These are phyloP conservation scores for Pseudopodoces humilis DNA, from an alignment of 2,113 vertebrate genomes.

Conservation along the genomic window DNA sequence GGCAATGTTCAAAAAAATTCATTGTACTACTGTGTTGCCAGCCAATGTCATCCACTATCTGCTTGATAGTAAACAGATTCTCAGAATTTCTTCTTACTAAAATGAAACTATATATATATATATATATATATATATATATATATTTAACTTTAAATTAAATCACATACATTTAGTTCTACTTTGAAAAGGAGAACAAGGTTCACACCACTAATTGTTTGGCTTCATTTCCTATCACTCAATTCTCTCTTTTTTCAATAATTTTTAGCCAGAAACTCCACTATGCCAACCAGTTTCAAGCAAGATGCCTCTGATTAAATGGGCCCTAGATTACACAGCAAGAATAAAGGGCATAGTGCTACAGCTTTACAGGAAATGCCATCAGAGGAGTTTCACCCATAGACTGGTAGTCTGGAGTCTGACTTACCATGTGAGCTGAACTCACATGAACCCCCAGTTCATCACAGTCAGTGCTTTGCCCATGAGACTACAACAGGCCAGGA, in stretches of 20 bases:
- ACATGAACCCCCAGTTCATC: not conserved
- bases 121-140: not conserved
- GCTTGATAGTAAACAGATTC: not conserved
- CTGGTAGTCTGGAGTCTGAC: not conserved
- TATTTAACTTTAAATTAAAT: not conserved
- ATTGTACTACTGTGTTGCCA: not conserved
- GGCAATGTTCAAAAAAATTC: not conserved
- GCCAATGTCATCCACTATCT: not conserved
- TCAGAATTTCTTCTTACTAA: not conserved
- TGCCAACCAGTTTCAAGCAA: not conserved
- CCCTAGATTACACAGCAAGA: not conserved
- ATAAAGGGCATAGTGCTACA: not conserved
- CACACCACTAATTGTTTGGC: not conserved
- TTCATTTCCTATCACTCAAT: not conserved
- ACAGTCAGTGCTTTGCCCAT: not conserved
- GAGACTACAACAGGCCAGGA: not conserved
- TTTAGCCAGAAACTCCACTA: not conserved
- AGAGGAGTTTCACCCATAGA: not conserved
- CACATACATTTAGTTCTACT: not conserved
- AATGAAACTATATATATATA: not conserved
- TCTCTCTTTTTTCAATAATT: not conserved
- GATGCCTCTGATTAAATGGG: not conserved
- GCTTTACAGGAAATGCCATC: not conserved
- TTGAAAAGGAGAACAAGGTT: constrained; percentile 7
- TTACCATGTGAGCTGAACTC: not conserved